phyloP scores from a whole-genome alignment of 2,888 invertebrate genomes.

The Chironomus riparius region DNA sequence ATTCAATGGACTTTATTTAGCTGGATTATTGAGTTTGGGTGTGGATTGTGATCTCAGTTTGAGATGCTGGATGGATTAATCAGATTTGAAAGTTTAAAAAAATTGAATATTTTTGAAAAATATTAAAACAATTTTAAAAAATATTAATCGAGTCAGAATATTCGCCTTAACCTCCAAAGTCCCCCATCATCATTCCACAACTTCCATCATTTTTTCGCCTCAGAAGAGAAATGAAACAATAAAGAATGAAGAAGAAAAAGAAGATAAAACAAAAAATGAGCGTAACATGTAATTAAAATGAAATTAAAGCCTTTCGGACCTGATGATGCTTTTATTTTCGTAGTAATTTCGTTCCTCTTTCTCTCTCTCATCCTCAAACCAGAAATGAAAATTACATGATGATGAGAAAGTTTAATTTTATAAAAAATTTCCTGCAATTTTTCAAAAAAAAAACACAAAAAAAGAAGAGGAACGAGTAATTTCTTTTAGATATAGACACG shows the following conservation, averaged over 20 bases:
- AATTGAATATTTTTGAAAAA: not conserved
- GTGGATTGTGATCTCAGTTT: too few relatives aligned
- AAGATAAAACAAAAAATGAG: not conserved
- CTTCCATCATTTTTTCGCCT: not conserved
- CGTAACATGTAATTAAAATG: constrained; percentile 16
- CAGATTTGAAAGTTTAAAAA: too few relatives aligned
- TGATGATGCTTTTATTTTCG: not conserved
- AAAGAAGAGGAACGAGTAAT: too few relatives aligned
- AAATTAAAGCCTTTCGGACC: constrained; percentile 17
- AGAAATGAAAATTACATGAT: not conserved
- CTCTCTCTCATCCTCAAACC: not conserved
- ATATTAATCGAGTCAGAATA: not conserved
- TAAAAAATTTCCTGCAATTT: constrained; percentile 19
- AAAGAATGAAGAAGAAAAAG: not conserved
- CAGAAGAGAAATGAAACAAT: not conserved
- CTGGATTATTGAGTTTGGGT: too few relatives aligned
- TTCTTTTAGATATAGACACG: not conserved
- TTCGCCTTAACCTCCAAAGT: not conserved
- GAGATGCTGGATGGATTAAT: too few relatives aligned
- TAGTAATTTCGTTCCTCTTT: not conserved
- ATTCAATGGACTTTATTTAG: too few relatives aligned
- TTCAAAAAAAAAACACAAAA: not conserved
- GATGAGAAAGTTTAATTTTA: constrained; percentile 14
- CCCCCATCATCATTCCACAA: not conserved
- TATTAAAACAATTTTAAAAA: not conserved